phyloP scores from a whole-genome alignment of 2,113 vertebrate species.

The Columba janthina region DNA sequence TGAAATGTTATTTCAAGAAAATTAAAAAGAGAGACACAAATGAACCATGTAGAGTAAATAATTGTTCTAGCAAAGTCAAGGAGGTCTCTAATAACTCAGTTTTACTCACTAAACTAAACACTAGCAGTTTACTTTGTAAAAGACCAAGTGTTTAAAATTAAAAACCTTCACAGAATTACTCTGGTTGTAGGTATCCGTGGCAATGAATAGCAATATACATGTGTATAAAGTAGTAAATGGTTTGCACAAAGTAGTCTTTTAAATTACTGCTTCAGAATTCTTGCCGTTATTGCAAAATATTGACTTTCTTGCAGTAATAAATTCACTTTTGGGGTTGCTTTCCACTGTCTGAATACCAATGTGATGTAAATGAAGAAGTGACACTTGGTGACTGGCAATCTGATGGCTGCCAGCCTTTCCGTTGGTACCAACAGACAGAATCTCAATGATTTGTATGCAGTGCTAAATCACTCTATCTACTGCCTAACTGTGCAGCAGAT shows the following conservation, averaged over 20 bases:
- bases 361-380: conserved; percentile 64
- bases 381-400: conserved; percentile 21
- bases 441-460: conserved; percentile 48
- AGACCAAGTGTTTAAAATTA: conserved; percentile 30
- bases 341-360: conserved; percentile 64
- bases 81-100: conserved; percentile 46
- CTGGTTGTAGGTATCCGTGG: conserved; percentile 22
- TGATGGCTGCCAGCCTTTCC: conserved; percentile 19
- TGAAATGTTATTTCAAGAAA: conserved; percentile 43
- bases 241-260: conserved; percentile 62
- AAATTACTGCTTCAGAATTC: conserved; percentile 63
- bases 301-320: conserved; percentile 71
- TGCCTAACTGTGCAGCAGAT: conserved; percentile 34
- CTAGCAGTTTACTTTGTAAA: conserved; percentile 36
- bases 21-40: conserved; percentile 23
- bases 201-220: conserved; percentile 42
- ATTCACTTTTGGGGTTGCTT: conserved; percentile 64
- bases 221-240: conserved; percentile 52
- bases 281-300: conserved; percentile 72
- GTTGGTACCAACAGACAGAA: not conserved
- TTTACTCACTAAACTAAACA: conserved; percentile 47
- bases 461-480: conserved; percentile 31
- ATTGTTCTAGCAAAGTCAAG: conserved; percentile 19
- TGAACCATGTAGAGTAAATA: conserved; percentile 21
- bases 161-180: conserved; percentile 1